Evolutionary conservation across 2,888 invertebrate species (phyloP).

Genomic region (Pyrochroa serraticornis): DNA sequence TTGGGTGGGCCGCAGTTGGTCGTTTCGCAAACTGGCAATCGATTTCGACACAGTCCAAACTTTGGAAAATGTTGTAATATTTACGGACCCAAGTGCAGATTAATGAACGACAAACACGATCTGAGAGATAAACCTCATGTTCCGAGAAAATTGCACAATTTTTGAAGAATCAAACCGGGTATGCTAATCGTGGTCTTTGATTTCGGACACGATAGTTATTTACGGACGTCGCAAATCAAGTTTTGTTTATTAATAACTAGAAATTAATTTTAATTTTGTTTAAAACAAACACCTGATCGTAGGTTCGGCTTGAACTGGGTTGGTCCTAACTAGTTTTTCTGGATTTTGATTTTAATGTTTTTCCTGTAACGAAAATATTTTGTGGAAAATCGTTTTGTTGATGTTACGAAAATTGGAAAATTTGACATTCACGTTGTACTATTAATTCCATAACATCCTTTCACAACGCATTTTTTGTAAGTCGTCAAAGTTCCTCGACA

Average conservation of each 20-base stretch:
- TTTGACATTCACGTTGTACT: neutral
- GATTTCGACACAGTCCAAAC: too few species aligned
- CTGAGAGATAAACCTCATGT: neutral
- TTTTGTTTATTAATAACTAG: constrained; percentile 1
- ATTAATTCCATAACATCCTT: constrained; percentile 17
- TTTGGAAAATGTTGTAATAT: too few species aligned
- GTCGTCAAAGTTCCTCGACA: constrained; percentile 27
- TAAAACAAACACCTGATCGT: neutral
- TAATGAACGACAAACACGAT: too few species aligned
- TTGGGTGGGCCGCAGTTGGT: too few species aligned
- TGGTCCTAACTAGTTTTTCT: too few species aligned
- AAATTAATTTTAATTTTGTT: neutral
- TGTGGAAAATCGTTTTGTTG: neutral
- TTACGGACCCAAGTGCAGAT: too few species aligned
- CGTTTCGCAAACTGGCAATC: too few species aligned
- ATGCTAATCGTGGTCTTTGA: constrained; percentile 21
- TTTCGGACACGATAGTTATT: constrained; percentile 4
- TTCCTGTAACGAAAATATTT: too few species aligned
- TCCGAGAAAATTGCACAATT: constrained; percentile 19
- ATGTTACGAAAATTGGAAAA: neutral
- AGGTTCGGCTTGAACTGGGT: neutral
- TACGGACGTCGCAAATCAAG: neutral
- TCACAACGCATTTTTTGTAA: constrained; percentile 21
- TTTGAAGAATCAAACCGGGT: constrained; percentile 11
- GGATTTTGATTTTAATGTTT: too few species aligned